Evolutionary conservation across 2,797 vertebrate genomes (phyloP), one percentile per base, ranked within the genome.

Genomic region (Hydrolagus colliei): DNA sequence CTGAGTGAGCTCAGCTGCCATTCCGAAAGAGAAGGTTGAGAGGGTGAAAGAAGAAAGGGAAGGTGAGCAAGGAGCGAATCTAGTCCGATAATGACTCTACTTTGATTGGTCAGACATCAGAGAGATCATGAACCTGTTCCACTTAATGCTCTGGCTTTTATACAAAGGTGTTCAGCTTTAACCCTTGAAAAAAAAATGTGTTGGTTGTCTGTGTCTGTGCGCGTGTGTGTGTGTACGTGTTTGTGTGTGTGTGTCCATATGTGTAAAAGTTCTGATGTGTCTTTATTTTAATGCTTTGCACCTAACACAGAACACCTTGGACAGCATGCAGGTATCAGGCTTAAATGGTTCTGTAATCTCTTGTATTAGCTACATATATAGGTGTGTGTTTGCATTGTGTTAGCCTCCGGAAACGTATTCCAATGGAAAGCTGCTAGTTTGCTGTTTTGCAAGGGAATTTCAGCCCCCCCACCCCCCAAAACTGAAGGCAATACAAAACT

Each of bases 281-380:
- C 93, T 92, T 93, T 92, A 74, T 90, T 93, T 92, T 89, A 90
- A 91, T 95, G 94, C 95, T 94, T 92, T 90, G 91, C 91, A 89
- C 87, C 89, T 88, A 91, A 93, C 92, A 93, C 96, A 98, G 98
- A 97, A 93, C 96, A 95, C 97, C 94, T 94, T 98, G 98, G 97
- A 99, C 95, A 96, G 96, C 96, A 98, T 98, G 98, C 98, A 99
- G 98, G 97, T 99, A 98, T 95, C 96, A 52, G 41, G 41, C 59
- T 32, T 16, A 63, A 9, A 8, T 20, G 16, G n/a, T 12, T 52
- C 41, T 52, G 41, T 52, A 52, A 52, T 52, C 41, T 52, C 41
- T 62, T 16, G 61, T 63, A 7, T 63, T 27, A 63, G 75, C 9
- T 10, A 77, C n/a, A 65, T 22, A 22, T 22, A 7, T 62, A 63